These are phyloP conservation scores for Spinus pinus DNA, from an alignment of 2,797 vertebrate genomes.

Conservation along the genomic window DNA sequence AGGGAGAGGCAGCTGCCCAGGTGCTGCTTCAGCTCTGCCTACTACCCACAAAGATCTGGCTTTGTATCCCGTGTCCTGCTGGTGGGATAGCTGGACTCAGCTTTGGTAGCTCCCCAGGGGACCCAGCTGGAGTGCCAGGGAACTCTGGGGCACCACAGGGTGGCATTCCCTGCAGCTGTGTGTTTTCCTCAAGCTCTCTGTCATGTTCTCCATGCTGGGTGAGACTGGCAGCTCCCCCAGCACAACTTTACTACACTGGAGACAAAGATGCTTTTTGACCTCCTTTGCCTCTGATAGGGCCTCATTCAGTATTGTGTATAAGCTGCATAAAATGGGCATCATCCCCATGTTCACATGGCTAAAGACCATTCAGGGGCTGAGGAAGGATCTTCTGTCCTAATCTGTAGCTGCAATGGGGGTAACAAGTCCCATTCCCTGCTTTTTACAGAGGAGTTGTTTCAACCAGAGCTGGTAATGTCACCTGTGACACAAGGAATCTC, in stretches of 20 bases:
- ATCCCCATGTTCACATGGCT: not conserved
- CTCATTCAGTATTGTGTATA: not conserved
- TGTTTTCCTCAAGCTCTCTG: not conserved
- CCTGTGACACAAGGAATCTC: not conserved
- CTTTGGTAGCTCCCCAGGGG: not conserved
- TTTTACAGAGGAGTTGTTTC: not conserved
- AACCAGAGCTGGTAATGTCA: not conserved
- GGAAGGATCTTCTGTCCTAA: not conserved
- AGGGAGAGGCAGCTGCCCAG: not conserved
- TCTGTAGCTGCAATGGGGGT: not conserved
- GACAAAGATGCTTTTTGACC: not conserved
- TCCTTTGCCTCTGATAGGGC: not conserved
- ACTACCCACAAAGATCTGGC: not conserved
- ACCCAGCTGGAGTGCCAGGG: not conserved
- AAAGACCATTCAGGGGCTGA: not conserved
- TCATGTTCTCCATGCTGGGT: not conserved
- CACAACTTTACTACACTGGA: not conserved
- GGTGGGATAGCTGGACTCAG: not conserved
- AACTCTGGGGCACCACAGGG: not conserved
- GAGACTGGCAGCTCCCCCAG: not conserved
- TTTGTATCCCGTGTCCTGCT: not conserved
- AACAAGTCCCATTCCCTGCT: not conserved
- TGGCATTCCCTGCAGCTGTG: not conserved
- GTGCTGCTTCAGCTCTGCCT: not conserved
- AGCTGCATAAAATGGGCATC: not conserved